A percentile compares a stretch with the other conserved stretches of the same genome.
These are phyloP conservation scores for Busseola fusca DNA, from an alignment of 2,888 invertebrate genomes.

Conservation along the genomic window DNA sequence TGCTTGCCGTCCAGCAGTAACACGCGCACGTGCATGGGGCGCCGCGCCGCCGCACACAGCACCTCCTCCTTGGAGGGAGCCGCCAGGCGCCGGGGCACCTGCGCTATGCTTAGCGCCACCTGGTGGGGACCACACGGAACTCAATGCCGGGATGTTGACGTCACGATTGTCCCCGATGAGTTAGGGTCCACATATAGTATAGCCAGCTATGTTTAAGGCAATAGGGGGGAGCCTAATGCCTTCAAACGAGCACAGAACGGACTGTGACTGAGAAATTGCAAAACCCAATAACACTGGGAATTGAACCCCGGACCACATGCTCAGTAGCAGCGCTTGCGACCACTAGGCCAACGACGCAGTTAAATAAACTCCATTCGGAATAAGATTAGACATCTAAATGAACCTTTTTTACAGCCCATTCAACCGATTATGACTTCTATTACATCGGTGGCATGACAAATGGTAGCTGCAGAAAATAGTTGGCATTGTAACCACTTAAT, in stretches of 20 bases:
- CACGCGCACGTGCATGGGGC: conserved; percentile 97
- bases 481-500: too few species aligned
- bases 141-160: neutral
- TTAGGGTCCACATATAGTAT: neutral
- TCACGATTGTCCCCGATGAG: neutral
- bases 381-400: too few species aligned
- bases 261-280: neutral
- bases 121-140: conserved; percentile 44
- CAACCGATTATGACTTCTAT: too few species aligned
- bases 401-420: too few species aligned
- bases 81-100: conserved; percentile 93
- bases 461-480: too few species aligned
- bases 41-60: conserved; percentile 96
- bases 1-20: conserved; percentile 98
- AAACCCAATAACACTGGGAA: neutral
- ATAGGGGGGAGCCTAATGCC: neutral
- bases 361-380: too few species aligned
- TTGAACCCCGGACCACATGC: neutral
- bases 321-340: neutral
- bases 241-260: neutral
- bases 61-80: conserved; percentile 98
- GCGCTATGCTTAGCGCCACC: conserved; percentile 86
- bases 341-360: neutral
- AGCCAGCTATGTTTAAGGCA: neutral
- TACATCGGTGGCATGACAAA: too few species aligned